Conservation (phyloP, 1,140 invertebrate genomes). For the Microplitis mediator region DNA sequence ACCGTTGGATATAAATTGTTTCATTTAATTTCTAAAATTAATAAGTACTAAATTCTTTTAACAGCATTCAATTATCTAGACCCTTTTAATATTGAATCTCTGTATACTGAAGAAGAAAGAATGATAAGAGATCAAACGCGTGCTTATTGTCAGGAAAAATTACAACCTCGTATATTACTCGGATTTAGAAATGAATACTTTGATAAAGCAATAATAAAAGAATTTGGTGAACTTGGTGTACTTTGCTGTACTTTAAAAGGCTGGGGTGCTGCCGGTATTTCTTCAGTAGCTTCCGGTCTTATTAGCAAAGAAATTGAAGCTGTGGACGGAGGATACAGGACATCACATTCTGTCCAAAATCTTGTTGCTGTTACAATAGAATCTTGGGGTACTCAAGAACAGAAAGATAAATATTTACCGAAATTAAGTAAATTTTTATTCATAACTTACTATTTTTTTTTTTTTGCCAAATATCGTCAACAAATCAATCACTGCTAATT, state of each 20-base stretch:
- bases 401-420: slow-evolving; percentile 92
- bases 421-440: slow-evolving; percentile 66
- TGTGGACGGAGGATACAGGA: slow-evolving; percentile 86
- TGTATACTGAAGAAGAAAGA: slow-evolving; percentile 90
- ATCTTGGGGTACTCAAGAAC: slow-evolving; percentile 82
- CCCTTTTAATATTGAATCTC: slow-evolving; percentile 86
- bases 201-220: slow-evolving; percentile 84
- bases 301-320: slow-evolving; percentile 92
- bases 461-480: neutral
- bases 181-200: slow-evolving; percentile 94
- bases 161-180: slow-evolving; percentile 85
- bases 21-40: too few relatives aligned
- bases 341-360: slow-evolving; percentile 96
- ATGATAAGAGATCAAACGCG: slow-evolving; percentile 85
- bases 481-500: too few relatives aligned
- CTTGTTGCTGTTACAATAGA: slow-evolving; percentile 94
- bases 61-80: slow-evolving; percentile 87
- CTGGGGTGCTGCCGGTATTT: slow-evolving; percentile 92
- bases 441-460: neutral
- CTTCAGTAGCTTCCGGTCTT: slow-evolving; percentile 93
- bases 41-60: too few relatives aligned
- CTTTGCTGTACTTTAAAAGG: slow-evolving; percentile 90
- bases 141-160: slow-evolving; percentile 88
- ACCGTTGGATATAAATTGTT: too few relatives aligned
- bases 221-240: slow-evolving; percentile 87